These are phyloP conservation scores for Athrips mouffetella DNA, from an alignment of 2,888 invertebrate species.

Conservation along the genomic window DNA sequence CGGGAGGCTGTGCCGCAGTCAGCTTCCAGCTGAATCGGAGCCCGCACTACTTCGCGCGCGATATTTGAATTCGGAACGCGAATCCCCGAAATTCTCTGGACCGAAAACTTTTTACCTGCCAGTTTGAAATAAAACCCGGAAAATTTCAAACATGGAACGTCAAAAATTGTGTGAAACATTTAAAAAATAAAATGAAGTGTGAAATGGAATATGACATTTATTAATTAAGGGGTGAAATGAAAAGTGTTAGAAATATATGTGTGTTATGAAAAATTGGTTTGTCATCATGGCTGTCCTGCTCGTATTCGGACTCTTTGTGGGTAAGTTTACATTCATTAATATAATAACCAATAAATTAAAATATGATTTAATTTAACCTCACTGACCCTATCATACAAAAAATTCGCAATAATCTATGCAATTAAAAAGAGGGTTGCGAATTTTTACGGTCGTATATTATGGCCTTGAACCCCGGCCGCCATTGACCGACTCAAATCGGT, in stretches of 20 bases:
- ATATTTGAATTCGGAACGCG: background rate
- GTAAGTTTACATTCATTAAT: constrained; percentile 35
- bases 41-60: constrained; percentile 26
- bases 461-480: too few relatives aligned
- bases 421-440: too few relatives aligned
- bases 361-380: background rate
- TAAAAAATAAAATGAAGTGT: background rate
- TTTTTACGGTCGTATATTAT: too few relatives aligned
- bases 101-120: constrained; percentile 7
- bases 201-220: constrained; percentile 15
- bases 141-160: background rate
- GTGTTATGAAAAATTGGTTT: constrained; percentile 35
- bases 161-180: constrained; percentile 1
- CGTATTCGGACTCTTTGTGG: constrained; percentile 52
- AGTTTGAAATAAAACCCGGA: background rate
- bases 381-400: too few relatives aligned
- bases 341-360: background rate
- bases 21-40: constrained; percentile 29
- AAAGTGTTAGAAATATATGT: constrained; percentile 13
- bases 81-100: background rate
- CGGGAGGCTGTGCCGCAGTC: constrained; percentile 60
- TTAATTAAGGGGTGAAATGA: constrained; percentile 16
- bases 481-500: too few relatives aligned
- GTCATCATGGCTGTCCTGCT: constrained; percentile 44
- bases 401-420: too few relatives aligned